Evolutionary conservation across 2,113 vertebrate species (phyloP), one percentile per base, ranked within the genome.

Genomic region (Colaptes auratus): DNA sequence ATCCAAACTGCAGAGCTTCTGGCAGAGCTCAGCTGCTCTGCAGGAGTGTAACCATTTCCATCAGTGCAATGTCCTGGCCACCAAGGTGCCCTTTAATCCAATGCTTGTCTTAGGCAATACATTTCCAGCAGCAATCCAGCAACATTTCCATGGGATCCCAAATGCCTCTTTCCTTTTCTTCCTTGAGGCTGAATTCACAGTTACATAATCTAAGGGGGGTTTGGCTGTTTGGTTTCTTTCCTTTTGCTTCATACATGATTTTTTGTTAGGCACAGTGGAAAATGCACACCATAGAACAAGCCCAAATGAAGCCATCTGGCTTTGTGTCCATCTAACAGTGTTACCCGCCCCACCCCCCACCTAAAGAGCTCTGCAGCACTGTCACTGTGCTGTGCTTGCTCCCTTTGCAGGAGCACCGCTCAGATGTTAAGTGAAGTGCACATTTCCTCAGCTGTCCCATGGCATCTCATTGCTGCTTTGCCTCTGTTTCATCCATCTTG

Each of bases 221-320:
- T 89, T 15, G 15, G 42, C 39, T 39, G 55, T 56, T 53, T 53
- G 15, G 56, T 5, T 84, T 84, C 74, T 82, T 92, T 10, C 33
- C 89, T 95, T 50, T 84, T 89, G 33, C 64, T 92, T 94, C 78
- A 69, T 88, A 94, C 82, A 85, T 74, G 39, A 82, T 33, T 85
- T 93, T 96, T 95, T 96, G 86, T 90, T 91, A 95, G 82, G 56
- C 92, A 74, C 91, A 79, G 89, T 89, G 83, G 96, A 83, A 96
- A 94, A 91, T 85, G 63, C 73, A 76, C 79, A 67, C 53, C 59
- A 72, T 90, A 84, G 33, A 94, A 93, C 80, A 95, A 81, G 74
- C 88, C 82, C 73, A 84, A 95, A 79, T 69, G 59, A 95, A 97
- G 59, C 81, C 87, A 91, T 94, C 86, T 96, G 90, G 91, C 81